A percentile compares a stretch with the other conserved stretches of the same genome.
phyloP scores from a whole-genome alignment of 2,888 invertebrate species.

The Drosophila helvetica region DNA sequence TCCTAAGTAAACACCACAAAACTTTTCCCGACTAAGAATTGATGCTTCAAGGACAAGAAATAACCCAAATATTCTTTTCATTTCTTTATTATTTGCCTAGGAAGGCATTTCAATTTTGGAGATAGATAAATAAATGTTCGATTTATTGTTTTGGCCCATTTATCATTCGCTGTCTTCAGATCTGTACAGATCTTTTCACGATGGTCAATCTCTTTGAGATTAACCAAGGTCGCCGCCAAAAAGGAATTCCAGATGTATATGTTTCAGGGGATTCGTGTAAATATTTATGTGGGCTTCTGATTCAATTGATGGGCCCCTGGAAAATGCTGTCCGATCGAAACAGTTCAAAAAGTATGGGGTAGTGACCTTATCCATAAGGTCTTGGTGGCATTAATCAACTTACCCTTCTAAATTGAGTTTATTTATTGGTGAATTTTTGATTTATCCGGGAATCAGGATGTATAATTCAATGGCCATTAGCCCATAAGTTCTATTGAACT shows the following conservation, averaged over 20 bases:
- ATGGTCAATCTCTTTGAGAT: slow-evolving; percentile 49
- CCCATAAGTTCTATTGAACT: slow-evolving; percentile 24
- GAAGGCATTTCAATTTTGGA: background rate
- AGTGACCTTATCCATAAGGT: background rate
- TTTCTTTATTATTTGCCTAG: slow-evolving; percentile 11
- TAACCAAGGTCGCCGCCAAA: slow-evolving; percentile 41
- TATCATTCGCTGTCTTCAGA: slow-evolving; percentile 6
- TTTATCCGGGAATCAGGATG: background rate
- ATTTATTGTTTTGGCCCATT: slow-evolving; percentile 5
- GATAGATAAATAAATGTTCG: slow-evolving; percentile 1
- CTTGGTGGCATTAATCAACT: background rate
- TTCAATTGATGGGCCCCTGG: slow-evolving; percentile 43
- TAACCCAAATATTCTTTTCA: background rate
- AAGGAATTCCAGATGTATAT: slow-evolving; percentile 22
- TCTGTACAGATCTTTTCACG: slow-evolving; percentile 4
- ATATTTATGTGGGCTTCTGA: slow-evolving; percentile 55
- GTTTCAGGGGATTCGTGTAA: slow-evolving; percentile 35
- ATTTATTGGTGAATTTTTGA: background rate
- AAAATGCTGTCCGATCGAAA: background rate
- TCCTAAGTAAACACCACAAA: background rate
- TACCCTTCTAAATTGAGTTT: background rate
- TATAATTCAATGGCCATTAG: slow-evolving; percentile 3
- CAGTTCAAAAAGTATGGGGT: background rate
- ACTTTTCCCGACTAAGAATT: background rate
- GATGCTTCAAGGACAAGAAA: background rate